phyloP scores from a whole-genome alignment of 37 sponge, comb jelly and placozoan genomes.

The Chondrosia reniformis region DNA sequence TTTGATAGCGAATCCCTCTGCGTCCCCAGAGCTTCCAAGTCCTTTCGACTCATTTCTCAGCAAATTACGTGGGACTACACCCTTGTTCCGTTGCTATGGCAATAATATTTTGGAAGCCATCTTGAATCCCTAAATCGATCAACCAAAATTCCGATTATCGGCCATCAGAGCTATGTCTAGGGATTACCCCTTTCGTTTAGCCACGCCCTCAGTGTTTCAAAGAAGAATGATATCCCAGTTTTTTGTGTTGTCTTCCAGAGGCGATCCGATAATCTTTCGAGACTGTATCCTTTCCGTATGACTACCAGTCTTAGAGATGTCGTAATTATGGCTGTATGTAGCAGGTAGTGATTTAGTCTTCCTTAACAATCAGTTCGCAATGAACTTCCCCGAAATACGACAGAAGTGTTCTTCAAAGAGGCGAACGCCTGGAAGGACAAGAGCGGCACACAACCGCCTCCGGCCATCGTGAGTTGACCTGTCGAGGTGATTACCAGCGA shows the following conservation, averaged over 20 bases:
- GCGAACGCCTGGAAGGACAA: constrained; percentile 78
- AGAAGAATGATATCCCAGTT: constrained; percentile 88
- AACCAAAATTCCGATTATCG: too few species aligned
- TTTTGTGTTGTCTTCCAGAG: constrained; percentile 89
- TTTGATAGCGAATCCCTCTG: constrained; percentile 50
- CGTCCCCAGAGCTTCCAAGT: constrained; percentile 42
- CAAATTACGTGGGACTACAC: too few species aligned
- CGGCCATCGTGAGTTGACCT: constrained; percentile 60
- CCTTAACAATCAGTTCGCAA: constrained; percentile 46
- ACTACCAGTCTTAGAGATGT: neutral
- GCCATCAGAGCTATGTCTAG: too few species aligned
- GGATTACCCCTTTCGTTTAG: neutral
- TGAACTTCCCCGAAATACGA: constrained; percentile 50
- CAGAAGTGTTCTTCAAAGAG: constrained; percentile 79
- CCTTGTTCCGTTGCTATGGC: too few species aligned
- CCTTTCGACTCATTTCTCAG: constrained; percentile 50
- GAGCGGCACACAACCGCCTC: constrained; percentile 73
- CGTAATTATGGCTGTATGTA: neutral
- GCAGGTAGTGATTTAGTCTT: too few species aligned
- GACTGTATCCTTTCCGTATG: constrained; percentile 79
- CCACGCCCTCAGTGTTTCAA: neutral
- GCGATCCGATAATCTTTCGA: constrained; percentile 87
- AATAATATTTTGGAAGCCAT: too few species aligned
- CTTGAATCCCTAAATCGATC: too few species aligned
- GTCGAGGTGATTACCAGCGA: neutral